Percentiles rank a stretch among this genome's conserved stretches.
These are phyloP conservation scores for Tupaia tana DNA, from an alignment of 2,113 vertebrate species.

Conservation along the genomic window DNA sequence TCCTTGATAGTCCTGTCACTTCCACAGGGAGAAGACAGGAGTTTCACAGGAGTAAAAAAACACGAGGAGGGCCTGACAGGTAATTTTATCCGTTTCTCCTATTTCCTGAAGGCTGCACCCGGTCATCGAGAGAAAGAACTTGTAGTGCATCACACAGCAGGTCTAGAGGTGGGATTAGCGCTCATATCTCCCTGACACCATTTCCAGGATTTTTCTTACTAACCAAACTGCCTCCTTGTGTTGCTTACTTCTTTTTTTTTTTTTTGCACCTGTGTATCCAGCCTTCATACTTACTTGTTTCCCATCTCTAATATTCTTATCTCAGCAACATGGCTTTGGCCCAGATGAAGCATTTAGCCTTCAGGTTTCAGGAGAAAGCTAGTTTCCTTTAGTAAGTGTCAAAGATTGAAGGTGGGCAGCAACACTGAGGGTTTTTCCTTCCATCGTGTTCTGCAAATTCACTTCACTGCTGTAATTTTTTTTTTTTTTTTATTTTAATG, in stretches of 20 bases:
- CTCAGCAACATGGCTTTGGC: not conserved
- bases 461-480: not conserved
- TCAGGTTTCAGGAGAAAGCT: not conserved
- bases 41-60: not conserved
- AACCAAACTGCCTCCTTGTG: not conserved
- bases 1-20: not conserved
- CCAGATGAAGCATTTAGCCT: not conserved
- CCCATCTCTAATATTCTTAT: not conserved
- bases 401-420: not conserved
- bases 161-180: not conserved
- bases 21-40: not conserved
- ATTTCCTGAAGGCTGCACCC: not conserved
- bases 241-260: not conserved
- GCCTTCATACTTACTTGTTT: not conserved
- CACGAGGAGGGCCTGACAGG: not conserved
- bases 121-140: not conserved
- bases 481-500: not conserved
- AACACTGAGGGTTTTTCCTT: not conserved
- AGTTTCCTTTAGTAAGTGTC: not conserved
- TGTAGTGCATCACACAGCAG: not conserved
- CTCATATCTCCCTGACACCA: not conserved
- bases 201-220: not conserved
- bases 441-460: not conserved
- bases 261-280: not conserved
- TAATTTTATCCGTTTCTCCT: not conserved